Evolutionary conservation across 2,888 invertebrate species (phyloP), one percentile per base, ranked within the genome.

Genomic region (Caradrina kadenii): DNA sequence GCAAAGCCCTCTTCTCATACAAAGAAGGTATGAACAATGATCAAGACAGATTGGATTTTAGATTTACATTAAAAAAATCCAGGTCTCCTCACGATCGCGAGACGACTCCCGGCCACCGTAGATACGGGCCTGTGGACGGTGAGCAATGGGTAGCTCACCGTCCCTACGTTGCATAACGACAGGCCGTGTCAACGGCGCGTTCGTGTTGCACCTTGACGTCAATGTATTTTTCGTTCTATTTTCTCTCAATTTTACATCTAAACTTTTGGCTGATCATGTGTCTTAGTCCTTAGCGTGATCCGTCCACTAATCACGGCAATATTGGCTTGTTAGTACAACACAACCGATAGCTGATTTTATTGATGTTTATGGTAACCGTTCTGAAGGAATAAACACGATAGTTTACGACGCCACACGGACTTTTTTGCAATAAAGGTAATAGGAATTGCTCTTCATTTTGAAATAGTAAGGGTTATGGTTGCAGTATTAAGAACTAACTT

Each of bases 321-420:
- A 93, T 92, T 93, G 92, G 92, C 93, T 93, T 93, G 93, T 94
- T 93, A 94, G 92, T 87, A 86, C 89, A 87, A 85, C 83, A 85
- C 80, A 82, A 79, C 76, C 75, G 81, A 82, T 85, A 79, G 79
- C 86, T 85, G 84, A 83, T 85, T 84, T 87, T 88, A 87, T 86
- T 86, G 83, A 73, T 85, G 74, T 88, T 88, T 85, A 88, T 86
- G 84, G 80, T 83, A 82, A 79, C 82, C 79, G 76, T 82, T 82
- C 69, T 42, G 68, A 69, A 75, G 68, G 79, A 72, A 84, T 84
- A 85, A 81, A 84, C 73, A 76, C 56, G 59, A 74, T 79, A 62
- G 65, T 85, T 77, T 85, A 84, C 74, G 62, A 59, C 62, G 22
- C 10, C 15, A 42, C 39, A 49, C 10, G 21, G n/a, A 48, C n/a